These are phyloP conservation scores for Syndactyla subalaris DNA, from an alignment of 2,797 vertebrate genomes.

Conservation along the genomic window DNA sequence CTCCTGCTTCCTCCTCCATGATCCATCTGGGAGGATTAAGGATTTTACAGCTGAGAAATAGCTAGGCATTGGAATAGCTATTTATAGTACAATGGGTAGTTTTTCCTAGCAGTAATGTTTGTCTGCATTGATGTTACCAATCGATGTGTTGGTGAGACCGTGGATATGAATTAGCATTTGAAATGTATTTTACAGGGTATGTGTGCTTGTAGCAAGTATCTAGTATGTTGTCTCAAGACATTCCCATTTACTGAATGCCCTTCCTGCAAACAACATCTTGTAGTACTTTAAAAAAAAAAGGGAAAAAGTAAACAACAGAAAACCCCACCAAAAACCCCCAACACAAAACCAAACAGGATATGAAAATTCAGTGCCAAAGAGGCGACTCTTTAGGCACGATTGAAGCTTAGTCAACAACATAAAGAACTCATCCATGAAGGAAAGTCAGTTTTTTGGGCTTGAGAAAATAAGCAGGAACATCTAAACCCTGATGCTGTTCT, in stretches of 20 bases:
- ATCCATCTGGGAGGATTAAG: slow-evolving; percentile 35
- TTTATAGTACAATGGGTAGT: slow-evolving; percentile 10
- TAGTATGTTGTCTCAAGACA: background rate
- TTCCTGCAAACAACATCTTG: slow-evolving; percentile 73
- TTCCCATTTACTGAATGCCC: slow-evolving; percentile 58
- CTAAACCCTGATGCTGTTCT: slow-evolving; percentile 16
- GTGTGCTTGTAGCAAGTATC: background rate
- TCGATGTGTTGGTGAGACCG: background rate
- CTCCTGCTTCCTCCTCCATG: background rate
- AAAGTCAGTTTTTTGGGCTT: slow-evolving; percentile 57
- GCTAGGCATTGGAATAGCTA: background rate
- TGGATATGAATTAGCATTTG: slow-evolving; percentile 6
- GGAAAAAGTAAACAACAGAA: slow-evolving; percentile 46
- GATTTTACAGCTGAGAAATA: slow-evolving; percentile 38
- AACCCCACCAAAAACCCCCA: background rate
- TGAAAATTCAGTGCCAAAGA: slow-evolving; percentile 73
- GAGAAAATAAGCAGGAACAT: slow-evolving; percentile 61
- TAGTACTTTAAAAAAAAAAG: slow-evolving; percentile 69
- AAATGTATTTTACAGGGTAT: background rate
- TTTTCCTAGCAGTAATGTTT: slow-evolving; percentile 41
- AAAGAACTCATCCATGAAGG: slow-evolving; percentile 68
- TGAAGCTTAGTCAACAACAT: slow-evolving; percentile 72
- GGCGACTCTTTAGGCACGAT: slow-evolving; percentile 65
- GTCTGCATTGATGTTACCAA: slow-evolving; percentile 18
- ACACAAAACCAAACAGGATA: slow-evolving; percentile 74